Evolutionary conservation across 2,797 vertebrate genomes (phyloP).

Genomic region (Kryptopterus vitreolus): DNA sequence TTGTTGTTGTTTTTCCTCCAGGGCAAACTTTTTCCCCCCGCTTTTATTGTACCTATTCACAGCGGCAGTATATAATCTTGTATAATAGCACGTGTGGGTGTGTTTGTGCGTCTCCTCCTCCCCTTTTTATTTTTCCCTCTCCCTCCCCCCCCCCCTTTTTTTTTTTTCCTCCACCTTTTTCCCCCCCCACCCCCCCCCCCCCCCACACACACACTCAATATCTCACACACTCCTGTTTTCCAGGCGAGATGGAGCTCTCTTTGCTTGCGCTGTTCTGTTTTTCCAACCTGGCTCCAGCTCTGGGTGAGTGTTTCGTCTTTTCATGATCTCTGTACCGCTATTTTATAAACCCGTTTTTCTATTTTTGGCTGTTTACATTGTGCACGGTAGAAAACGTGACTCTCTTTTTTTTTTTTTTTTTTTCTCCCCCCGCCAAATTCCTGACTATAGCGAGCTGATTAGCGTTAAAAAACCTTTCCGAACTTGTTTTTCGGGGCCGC

Average conservation of each 20-base stretch:
- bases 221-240: constrained; percentile 17
- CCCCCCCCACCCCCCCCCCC: neutral
- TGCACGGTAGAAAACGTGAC: neutral
- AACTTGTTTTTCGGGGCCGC: neutral
- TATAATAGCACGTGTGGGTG: neutral
- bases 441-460: neutral
- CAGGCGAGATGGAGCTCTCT: constrained; percentile 54
- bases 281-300: constrained; percentile 43
- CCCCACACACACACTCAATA: neutral
- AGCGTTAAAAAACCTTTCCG: neutral
- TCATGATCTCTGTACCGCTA: neutral
- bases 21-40: neutral
- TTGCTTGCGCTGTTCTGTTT: constrained; percentile 43
- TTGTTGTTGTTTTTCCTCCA: neutral
- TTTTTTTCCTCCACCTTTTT: too few species aligned
- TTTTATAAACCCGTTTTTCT: too few species aligned
- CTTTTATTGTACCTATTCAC: neutral
- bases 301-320: constrained; percentile 51
- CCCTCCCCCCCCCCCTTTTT: neutral
- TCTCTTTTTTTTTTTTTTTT: too few species aligned
- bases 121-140: neutral
- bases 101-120: neutral
- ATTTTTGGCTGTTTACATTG: neutral
- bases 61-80: neutral
- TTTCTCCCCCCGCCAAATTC: too few species aligned